phyloP scores from a whole-genome alignment of 2,888 invertebrate genomes.

The Rutpela maculata region DNA sequence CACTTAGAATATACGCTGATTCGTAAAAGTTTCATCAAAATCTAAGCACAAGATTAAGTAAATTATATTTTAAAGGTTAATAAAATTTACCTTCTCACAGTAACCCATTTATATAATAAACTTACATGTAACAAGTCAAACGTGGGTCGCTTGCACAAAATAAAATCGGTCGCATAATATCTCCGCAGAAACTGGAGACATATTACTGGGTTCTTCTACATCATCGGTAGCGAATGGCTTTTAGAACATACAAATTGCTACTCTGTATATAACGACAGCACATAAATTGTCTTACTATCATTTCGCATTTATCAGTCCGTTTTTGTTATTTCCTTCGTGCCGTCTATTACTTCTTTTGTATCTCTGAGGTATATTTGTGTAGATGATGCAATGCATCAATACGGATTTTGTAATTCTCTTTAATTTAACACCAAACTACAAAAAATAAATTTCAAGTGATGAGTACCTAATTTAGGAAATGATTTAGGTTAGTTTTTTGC shows the following conservation, averaged over 20 bases:
- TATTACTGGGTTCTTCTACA: constrained; percentile 25
- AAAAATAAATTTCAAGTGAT: not conserved
- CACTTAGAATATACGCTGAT: no score
- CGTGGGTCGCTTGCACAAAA: not conserved
- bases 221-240: constrained; percentile 27
- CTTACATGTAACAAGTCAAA: not conserved
- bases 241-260: constrained; percentile 32
- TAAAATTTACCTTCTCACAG: no score
- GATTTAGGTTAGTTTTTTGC: no score
- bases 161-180: constrained; percentile 8
- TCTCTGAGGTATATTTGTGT: constrained; percentile 30
- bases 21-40: no score
- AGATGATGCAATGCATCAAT: constrained; percentile 25
- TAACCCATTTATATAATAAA: not conserved
- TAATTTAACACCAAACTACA: not conserved
- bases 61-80: no score
- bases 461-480: not conserved
- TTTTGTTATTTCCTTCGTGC: constrained; percentile 25
- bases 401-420: constrained; percentile 5
- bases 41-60: no score
- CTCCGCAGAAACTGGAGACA: constrained; percentile 7
- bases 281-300: constrained; percentile 31
- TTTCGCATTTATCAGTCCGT: constrained; percentile 34
- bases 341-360: constrained; percentile 28
- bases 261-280: constrained; percentile 30